These are phyloP conservation scores for Passer domesticus DNA, from an alignment of 2,113 vertebrate species.

Conservation along the genomic window DNA sequence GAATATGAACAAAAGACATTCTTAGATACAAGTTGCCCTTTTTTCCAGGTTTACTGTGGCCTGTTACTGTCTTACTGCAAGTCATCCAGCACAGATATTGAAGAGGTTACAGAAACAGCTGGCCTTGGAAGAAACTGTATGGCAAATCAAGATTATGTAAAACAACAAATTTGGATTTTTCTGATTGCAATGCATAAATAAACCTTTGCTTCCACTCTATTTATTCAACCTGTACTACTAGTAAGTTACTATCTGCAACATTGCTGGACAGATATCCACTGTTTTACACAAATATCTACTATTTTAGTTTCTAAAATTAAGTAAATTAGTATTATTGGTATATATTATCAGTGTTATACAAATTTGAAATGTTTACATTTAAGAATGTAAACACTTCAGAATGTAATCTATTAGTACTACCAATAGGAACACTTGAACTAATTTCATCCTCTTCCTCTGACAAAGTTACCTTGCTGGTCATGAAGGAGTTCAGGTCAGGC, in stretches of 20 bases:
- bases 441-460: neutral
- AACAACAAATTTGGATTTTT: neutral
- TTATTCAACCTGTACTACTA: neutral
- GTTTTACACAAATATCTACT: neutral
- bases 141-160: neutral
- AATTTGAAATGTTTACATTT: neutral
- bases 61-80: neutral
- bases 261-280: neutral
- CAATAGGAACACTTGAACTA: neutral
- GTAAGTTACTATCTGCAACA: neutral
- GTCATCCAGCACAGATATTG: neutral
- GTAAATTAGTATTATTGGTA: neutral
- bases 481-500: conserved; percentile 81
- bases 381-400: neutral
- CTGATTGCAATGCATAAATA: neutral
- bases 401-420: neutral
- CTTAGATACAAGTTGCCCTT: neutral
- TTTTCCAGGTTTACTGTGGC: neutral
- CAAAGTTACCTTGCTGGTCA: conserved; percentile 86
- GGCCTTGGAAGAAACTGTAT: neutral
- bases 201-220: neutral
- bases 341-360: neutral
- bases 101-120: neutral
- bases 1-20: neutral
- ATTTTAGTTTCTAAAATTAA: neutral